Percentiles rank a stretch among this genome's conserved stretches.
These are phyloP conservation scores for Microdon myrmicae DNA, from an alignment of 2,888 invertebrate genomes.

Conservation along the genomic window DNA sequence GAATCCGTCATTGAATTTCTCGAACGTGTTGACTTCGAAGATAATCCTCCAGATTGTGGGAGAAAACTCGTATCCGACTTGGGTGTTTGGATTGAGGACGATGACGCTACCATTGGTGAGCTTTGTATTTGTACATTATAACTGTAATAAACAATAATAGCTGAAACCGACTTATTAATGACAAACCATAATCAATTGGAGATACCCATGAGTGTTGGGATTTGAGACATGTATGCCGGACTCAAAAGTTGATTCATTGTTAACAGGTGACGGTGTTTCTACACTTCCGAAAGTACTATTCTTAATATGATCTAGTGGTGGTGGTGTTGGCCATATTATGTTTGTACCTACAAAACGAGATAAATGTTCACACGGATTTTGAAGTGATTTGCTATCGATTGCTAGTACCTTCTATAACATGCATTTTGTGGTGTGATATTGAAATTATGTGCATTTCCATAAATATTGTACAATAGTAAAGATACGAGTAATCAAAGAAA, in stretches of 20 bases:
- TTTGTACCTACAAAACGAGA: slow-evolving; percentile 64
- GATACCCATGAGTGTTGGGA: slow-evolving; percentile 66
- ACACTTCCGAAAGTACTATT: slow-evolving; percentile 65
- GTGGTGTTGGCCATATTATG: slow-evolving; percentile 64
- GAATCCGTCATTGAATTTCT: slow-evolving; percentile 59
- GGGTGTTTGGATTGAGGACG: slow-evolving; percentile 60
- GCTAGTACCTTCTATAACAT: too few relatives aligned
- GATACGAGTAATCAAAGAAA: slow-evolving; percentile 16
- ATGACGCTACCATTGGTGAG: slow-evolving; percentile 61
- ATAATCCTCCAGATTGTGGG: slow-evolving; percentile 59
- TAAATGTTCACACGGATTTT: slow-evolving; percentile 9
- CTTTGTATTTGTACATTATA: slow-evolving; percentile 66
- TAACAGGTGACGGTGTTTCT: slow-evolving; percentile 65
- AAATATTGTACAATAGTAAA: slow-evolving; percentile 19
- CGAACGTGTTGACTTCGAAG: slow-evolving; percentile 64
- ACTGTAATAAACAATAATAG: slow-evolving; percentile 52
- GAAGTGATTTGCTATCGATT: slow-evolving; percentile 36
- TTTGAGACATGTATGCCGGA: slow-evolving; percentile 61
- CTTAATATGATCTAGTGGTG: slow-evolving; percentile 63
- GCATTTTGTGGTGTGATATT: slow-evolving; percentile 51
- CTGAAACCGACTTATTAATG: not conserved
- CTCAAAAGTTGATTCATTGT: slow-evolving; percentile 63
- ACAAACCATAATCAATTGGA: not conserved
- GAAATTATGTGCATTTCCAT: slow-evolving; percentile 43
- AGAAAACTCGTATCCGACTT: slow-evolving; percentile 61